Percentiles rank a stretch among this genome's conserved stretches.
phyloP scores from a whole-genome alignment of 30 jellyfish, hydroid and myxozoan genomes.

The Aurelia aurita complex sp. Pacific region DNA sequence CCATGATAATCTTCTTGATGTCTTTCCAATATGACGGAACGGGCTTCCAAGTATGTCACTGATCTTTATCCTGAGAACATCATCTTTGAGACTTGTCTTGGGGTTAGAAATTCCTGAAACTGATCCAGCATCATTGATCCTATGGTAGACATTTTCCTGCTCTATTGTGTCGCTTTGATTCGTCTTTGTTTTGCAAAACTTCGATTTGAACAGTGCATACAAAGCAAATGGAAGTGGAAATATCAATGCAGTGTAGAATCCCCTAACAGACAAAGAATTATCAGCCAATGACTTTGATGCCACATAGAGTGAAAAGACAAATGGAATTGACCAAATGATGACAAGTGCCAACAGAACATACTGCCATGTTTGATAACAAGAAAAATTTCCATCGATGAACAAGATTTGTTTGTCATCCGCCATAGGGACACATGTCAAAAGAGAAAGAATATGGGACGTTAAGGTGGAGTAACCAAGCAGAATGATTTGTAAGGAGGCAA shows the following conservation, averaged over 20 bases:
- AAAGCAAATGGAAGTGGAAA: background rate
- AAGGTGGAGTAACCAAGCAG: slow-evolving; percentile 15
- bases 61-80: background rate
- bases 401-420: background rate
- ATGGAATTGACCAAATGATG: slow-evolving; percentile 6
- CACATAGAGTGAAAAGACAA: background rate
- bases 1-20: background rate
- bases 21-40: background rate
- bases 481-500: background rate
- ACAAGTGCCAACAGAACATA: background rate
- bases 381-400: slow-evolving; percentile 1
- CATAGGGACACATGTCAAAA: slow-evolving; percentile 1
- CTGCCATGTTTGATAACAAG: slow-evolving; percentile 18
- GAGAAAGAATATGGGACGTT: slow-evolving; percentile 6
- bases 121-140: background rate
- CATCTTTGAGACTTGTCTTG: background rate
- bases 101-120: background rate
- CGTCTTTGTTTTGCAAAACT: background rate
- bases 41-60: background rate
- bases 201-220: background rate
- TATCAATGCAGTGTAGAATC: background rate
- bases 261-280: background rate
- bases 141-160: background rate
- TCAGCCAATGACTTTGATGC: background rate
- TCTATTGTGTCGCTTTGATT: no score